phyloP scores from a whole-genome alignment of 2,888 invertebrate species.

The Drosophila nr. perissopoda region DNA sequence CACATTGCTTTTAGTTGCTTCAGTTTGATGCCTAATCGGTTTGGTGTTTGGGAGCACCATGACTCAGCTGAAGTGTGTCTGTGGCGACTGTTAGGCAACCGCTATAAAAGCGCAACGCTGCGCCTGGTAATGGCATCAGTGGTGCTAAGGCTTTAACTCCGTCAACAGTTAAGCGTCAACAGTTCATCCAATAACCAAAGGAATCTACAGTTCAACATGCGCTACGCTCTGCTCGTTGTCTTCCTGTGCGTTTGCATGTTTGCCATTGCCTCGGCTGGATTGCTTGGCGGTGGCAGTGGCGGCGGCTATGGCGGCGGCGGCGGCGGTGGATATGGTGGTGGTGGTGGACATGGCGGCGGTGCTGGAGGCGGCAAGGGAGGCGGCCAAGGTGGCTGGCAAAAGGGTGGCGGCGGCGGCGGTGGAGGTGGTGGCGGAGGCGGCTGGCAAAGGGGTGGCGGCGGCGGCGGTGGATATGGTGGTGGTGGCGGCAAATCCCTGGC shows the following conservation, averaged over 20 bases:
- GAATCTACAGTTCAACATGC: constrained; percentile 58
- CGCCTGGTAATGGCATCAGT: constrained; percentile 65
- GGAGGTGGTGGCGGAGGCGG: constrained; percentile 38
- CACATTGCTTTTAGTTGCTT: constrained; percentile 19
- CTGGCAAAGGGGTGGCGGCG: constrained; percentile 30
- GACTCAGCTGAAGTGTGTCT: constrained; percentile 60
- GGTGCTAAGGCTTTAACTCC: constrained; percentile 56
- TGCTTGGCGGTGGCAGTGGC: constrained; percentile 61
- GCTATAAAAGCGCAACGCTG: constrained; percentile 68
- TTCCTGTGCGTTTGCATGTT: constrained; percentile 60
- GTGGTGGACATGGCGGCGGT: constrained; percentile 38
- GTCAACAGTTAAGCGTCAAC: constrained; percentile 31
- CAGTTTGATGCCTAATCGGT: constrained; percentile 39
- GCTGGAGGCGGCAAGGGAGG: constrained; percentile 39
- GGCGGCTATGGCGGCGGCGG: constrained; percentile 47
- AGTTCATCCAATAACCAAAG: constrained; percentile 13
- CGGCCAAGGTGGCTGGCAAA: constrained; percentile 33
- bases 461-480: constrained; percentile 15
- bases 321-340: constrained; percentile 37
- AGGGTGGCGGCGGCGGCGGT: constrained; percentile 32
- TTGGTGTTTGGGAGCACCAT: constrained; percentile 45
- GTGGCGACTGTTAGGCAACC: constrained; percentile 14
- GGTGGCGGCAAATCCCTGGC: constrained; percentile 30
- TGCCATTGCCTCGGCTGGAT: constrained; percentile 68
- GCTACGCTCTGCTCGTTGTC: constrained; percentile 60